Base-by-base conservation (phyloP, 2,888 invertebrate species). In the Celastrina argiolus region DNA sequence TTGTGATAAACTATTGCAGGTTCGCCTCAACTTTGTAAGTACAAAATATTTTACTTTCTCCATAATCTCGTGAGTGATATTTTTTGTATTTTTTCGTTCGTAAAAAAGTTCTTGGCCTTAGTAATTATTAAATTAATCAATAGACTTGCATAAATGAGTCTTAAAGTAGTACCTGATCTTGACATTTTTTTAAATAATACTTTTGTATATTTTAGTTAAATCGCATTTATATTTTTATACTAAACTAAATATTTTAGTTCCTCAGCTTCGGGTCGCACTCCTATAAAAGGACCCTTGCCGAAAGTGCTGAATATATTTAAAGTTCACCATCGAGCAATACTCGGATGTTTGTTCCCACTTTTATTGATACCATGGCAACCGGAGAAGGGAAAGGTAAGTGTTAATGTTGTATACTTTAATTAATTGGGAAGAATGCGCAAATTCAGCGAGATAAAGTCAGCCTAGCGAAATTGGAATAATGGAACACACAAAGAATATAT, bases 281-380 rank as follows among this genome's bases (percentile, higher is more conserved):
- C 80, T 1, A 69, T 83, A 0, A 68, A 59, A 8, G 77, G 76
- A 0, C 0, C 63, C 0, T 6, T 34, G 0, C 73, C 73, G 1
- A 74, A 77, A 31, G 0, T 84, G 0, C 71, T 70, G 56, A 82
- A 82, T 72, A 58, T 77, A 2, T 2, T 67, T 0, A 1, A 22
- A 0, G 69, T 70, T 16, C 78, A 85, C 71, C 79, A 65, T 64
- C 78, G 77, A 69, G 85, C 85, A 1, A 0, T 85, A 1, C 0
- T 85, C 39, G 85, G 85, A 8, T 45, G 76, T 0, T 0, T 80
- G 1, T 59, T 82, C 1, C 81, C 83, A 1, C 0, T 83, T 6
- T 0, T 39, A 2, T 6, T 64, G 3, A 63, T 82, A 8, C 14
- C 72, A 14, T 79, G 77, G 76, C 76, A 75, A 68, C 34, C 72